Percentiles rank a stretch among this genome's conserved stretches.
Conservation (phyloP, 1,140 invertebrate species). For the Gryllus bimaculatus region DNA sequence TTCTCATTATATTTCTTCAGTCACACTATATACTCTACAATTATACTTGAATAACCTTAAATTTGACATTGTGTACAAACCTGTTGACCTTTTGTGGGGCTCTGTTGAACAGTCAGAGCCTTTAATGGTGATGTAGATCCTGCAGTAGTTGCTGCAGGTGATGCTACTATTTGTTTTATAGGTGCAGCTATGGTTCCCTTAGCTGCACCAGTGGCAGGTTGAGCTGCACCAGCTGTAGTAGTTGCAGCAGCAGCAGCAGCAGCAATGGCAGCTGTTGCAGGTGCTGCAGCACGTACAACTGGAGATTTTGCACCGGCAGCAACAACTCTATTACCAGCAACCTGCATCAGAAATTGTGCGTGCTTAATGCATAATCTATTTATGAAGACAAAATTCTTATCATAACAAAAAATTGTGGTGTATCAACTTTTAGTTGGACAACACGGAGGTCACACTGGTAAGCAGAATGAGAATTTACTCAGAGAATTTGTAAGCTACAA, state of each 20-base stretch:
- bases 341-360: neutral
- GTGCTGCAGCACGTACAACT: constrained; percentile 6
- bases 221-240: neutral
- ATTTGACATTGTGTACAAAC: neutral
- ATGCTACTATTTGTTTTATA: constrained; percentile 2
- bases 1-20: no score
- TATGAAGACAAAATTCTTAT: no score
- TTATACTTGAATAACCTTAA: no score
- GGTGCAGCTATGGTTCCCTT: neutral
- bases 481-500: no score
- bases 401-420: no score
- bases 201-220: neutral
- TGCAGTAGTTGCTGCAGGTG: constrained; percentile 12
- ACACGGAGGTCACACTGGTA: no score
- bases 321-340: constrained; percentile 14
- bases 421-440: no score
- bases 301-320: constrained; percentile 6
- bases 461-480: no score
- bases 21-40: no score
- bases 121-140: neutral
- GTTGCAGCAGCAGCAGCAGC: neutral
- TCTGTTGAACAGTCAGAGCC: neutral
- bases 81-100: constrained; percentile 7
- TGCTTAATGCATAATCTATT: no score
- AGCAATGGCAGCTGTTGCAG: constrained; percentile 2